Conservation (phyloP, 2,113 vertebrate species). For the Fulmarus glacialis region DNA sequence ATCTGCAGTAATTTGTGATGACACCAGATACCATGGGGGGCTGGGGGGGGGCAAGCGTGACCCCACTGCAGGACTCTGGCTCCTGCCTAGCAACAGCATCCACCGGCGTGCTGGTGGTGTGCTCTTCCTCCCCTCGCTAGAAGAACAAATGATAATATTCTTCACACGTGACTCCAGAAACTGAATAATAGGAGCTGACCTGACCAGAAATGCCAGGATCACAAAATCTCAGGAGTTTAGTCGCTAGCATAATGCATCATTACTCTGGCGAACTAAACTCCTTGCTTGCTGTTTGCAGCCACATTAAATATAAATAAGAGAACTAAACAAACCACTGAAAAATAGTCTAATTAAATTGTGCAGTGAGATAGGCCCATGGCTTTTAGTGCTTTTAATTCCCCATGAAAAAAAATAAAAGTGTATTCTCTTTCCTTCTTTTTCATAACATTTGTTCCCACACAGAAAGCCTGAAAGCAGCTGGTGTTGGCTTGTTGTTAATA, state of each 20-base stretch:
- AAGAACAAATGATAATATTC: not conserved
- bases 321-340: slow-evolving; percentile 76
- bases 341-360: slow-evolving; percentile 77
- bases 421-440: not conserved
- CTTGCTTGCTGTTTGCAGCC: slow-evolving; percentile 61
- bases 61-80: slow-evolving; percentile 4
- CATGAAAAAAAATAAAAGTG: not conserved
- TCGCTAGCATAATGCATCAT: slow-evolving; percentile 64
- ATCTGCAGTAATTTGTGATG: slow-evolving; percentile 6
- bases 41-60: not conserved
- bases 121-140: not conserved
- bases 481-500: not conserved
- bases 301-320: slow-evolving; percentile 82
- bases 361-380: slow-evolving; percentile 32
- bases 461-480: slow-evolving; percentile 30
- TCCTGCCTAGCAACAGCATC: slow-evolving; percentile 47
- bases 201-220: not conserved
- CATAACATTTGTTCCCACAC: not conserved
- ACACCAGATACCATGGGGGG: slow-evolving; percentile 24
- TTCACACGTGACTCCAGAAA: slow-evolving; percentile 37
- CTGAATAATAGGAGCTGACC: slow-evolving; percentile 50
- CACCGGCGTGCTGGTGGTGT: not conserved
- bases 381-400: slow-evolving; percentile 68
- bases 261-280: slow-evolving; percentile 57
- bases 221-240: slow-evolving; percentile 53